Base-by-base conservation (phyloP, 2,797 vertebrate species). In the Acipenser transmontanus region DNA sequence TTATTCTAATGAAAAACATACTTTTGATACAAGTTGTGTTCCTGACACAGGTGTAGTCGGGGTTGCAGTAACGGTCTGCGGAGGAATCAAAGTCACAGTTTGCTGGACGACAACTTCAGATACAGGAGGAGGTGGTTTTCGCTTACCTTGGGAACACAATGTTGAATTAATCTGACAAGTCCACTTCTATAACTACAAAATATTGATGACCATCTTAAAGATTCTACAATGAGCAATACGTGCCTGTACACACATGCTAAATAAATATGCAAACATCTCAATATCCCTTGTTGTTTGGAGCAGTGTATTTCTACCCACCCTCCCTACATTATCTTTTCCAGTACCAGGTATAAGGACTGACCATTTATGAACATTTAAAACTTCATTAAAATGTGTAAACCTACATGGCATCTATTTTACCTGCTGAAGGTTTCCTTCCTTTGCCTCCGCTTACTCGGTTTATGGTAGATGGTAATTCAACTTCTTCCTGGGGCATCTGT, bases 401-500 rank as follows among this genome's bases (percentile, higher is more conserved):
- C 34, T 34, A 34, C 34, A 34, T 34, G 34, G 34, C 34, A 34
- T 3, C 34, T 3, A 34, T 49, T 61, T n/a, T 79, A 91, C 87
- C 84, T 80, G 77, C 1, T 50, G 57, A 66, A 0, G 62, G 48
- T 56, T 81, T 88, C 68, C 78, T 87, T 66, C 78, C 78, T 82
- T 89, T 95, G 48, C 73, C 74, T 61, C 34, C 74, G 60, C 80
- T 84, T 67, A 81, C 85, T 77, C 92, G 87, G 51, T 77, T 76
- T 63, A 80, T 69, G 66, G 76, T 68, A 11, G 85, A 49, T 62
- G 74, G 67, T 34, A 86, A 62, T 68, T 84, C 71, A 77, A 52
- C 78, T 71, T 98, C 94, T 65, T 95, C 91, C 66, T 86, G 74
- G 1, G 95, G 94, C 92, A 97, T 95, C 69, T 93, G 77, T 20